Percentiles rank a stretch among this genome's conserved stretches.
Conservation (phyloP, 2,113 vertebrate genomes). For the Rhea pennata region DNA sequence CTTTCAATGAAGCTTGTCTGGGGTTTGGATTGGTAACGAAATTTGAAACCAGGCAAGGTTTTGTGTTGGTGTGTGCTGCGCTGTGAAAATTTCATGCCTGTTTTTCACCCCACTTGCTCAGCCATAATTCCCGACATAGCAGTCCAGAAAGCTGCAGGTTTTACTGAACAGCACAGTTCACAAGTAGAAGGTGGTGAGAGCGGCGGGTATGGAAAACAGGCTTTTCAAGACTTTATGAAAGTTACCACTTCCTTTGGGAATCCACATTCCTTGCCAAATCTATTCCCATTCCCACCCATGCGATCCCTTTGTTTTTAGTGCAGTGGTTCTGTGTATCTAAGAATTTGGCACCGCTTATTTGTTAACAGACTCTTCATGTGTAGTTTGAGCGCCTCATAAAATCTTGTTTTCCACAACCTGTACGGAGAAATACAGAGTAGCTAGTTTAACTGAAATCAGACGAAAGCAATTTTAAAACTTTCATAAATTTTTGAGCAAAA, state of each 20-base stretch:
- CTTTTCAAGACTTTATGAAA: slow-evolving; percentile 28
- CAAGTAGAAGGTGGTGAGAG: slow-evolving; percentile 12
- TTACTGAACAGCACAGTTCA: not conserved
- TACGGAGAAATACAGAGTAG: not conserved
- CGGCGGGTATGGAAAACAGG: not conserved
- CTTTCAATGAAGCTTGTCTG: slow-evolving; percentile 49
- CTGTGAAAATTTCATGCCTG: slow-evolving; percentile 18
- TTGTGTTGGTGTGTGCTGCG: not conserved
- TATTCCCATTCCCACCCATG: slow-evolving; percentile 25
- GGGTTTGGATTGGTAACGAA: slow-evolving; percentile 42
- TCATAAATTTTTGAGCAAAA: slow-evolving; percentile 15
- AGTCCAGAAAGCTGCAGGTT: not conserved
- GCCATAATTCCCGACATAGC: not conserved
- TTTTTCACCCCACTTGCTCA: slow-evolving; percentile 37
- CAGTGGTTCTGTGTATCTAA: slow-evolving; percentile 30
- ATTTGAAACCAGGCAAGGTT: slow-evolving; percentile 49
- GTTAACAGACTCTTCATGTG: slow-evolving; percentile 18
- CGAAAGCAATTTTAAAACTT: not conserved
- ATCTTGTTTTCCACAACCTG: not conserved
- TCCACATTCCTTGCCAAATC: slow-evolving; percentile 45
- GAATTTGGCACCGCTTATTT: not conserved
- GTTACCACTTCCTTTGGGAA: slow-evolving; percentile 48
- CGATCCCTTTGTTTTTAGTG: slow-evolving; percentile 28
- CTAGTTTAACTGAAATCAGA: not conserved
- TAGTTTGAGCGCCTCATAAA: slow-evolving; percentile 33